Conservation (phyloP, 2,797 vertebrate genomes). For the Mormyrops attenuatus region DNA sequence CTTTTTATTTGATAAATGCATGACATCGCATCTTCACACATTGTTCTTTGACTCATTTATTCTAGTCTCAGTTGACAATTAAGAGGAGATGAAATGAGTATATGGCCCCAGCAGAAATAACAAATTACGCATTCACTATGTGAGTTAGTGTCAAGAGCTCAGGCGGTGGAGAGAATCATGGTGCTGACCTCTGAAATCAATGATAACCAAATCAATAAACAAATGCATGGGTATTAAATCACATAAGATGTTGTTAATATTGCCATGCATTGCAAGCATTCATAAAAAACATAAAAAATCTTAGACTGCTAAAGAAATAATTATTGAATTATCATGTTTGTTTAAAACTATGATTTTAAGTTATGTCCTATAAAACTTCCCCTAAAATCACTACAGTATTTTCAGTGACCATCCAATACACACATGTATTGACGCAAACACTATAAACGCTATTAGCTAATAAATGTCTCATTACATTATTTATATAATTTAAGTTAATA, state of each 20-base stretch:
- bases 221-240: neutral
- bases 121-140: neutral
- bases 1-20: neutral
- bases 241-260: neutral
- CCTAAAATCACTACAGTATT: neutral
- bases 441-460: no score
- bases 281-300: neutral
- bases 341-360: neutral
- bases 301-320: neutral
- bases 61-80: neutral
- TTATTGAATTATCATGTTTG: neutral
- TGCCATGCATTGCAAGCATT: neutral
- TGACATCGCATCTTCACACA: slow-evolving; percentile 3
- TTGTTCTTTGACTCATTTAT: slow-evolving; percentile 2
- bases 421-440: neutral
- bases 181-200: neutral
- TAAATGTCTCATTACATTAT: neutral
- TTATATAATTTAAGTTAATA: neutral
- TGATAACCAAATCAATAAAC: neutral
- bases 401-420: neutral
- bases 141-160: neutral
- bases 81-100: slow-evolving; percentile 1
- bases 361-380: neutral
- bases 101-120: slow-evolving; percentile 1
- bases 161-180: neutral